These are phyloP conservation scores for Ormia ochracea DNA, from an alignment of 2,888 invertebrate species.

Conservation along the genomic window DNA sequence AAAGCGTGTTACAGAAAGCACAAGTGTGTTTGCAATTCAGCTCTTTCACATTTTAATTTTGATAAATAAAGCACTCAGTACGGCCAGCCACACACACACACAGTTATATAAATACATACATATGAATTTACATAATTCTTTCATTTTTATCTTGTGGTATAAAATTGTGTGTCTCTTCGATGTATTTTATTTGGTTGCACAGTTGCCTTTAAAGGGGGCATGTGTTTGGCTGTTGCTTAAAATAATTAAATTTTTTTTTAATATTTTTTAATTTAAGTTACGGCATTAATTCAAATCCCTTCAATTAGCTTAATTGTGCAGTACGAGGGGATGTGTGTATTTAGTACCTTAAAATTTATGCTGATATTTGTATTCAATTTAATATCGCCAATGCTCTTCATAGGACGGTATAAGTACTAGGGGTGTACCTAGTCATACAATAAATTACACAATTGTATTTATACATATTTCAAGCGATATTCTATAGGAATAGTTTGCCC, in stretches of 20 bases:
- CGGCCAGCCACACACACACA: background rate
- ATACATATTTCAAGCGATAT: no score
- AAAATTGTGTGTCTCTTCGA: background rate
- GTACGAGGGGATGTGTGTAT: constrained; percentile 17
- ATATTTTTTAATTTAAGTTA: constrained; percentile 3
- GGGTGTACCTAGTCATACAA: background rate
- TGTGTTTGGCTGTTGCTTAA: constrained; percentile 26
- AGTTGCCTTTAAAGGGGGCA: background rate
- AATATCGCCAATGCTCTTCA: background rate
- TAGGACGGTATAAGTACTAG: background rate
- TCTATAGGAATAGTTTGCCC: no score
- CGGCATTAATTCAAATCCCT: constrained; percentile 58
- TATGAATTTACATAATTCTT: background rate
- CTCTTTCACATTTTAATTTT: constrained; percentile 8
- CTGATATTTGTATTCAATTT: constrained; percentile 31
- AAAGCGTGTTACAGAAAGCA: background rate
- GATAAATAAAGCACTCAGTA: background rate
- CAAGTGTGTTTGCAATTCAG: background rate
- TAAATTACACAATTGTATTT: no score
- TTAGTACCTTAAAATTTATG: constrained; percentile 44
- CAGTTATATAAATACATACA: background rate
- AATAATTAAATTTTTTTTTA: background rate
- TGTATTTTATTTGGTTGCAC: background rate
- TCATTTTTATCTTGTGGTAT: background rate
- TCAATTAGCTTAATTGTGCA: constrained; percentile 73